A percentile compares a stretch with the other conserved stretches of the same genome.
phyloP scores from a whole-genome alignment of 2,888 invertebrate species.

The Tenthredo scrophulariae region DNA sequence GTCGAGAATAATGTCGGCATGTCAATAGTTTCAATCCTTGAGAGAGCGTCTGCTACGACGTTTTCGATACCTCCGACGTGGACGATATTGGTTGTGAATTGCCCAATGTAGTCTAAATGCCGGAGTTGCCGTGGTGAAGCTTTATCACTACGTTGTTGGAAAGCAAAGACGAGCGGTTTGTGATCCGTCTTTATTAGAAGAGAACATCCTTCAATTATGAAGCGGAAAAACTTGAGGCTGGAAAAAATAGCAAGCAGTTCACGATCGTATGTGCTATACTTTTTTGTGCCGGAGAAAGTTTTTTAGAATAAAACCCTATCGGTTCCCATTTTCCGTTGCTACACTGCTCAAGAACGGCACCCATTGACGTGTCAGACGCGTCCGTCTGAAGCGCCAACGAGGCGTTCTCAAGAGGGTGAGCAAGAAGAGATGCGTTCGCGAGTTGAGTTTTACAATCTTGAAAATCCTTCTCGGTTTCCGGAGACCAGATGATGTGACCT shows the following conservation, averaged over 20 bases:
- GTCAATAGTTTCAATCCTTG: constrained; percentile 50
- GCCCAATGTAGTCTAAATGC: constrained; percentile 58
- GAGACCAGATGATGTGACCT: constrained; percentile 55
- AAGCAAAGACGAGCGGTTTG: constrained; percentile 59
- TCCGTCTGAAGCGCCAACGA: constrained; percentile 57
- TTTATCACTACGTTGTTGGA: constrained; percentile 54
- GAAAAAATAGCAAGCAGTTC: constrained; percentile 57
- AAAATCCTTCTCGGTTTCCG: constrained; percentile 54
- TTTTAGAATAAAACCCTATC: constrained; percentile 54
- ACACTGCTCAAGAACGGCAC: constrained; percentile 56
- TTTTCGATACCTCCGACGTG: constrained; percentile 56
- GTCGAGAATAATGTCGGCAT: constrained; percentile 48
- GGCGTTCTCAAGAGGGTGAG: constrained; percentile 54
- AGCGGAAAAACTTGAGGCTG: constrained; percentile 56
- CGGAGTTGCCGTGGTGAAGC: constrained; percentile 55
- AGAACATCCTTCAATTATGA: constrained; percentile 54
- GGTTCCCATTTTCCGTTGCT: constrained; percentile 51
- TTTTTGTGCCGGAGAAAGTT: constrained; percentile 56
- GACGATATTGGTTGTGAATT: constrained; percentile 55
- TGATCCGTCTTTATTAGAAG: constrained; percentile 60
- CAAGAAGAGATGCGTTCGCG: constrained; percentile 54
- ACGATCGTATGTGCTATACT: constrained; percentile 64
- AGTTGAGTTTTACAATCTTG: constrained; percentile 49
- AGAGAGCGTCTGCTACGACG: constrained; percentile 57
- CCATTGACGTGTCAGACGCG: constrained; percentile 57